phyloP scores from a whole-genome alignment of 2,797 vertebrate species.

The Anguilla pacifica region DNA sequence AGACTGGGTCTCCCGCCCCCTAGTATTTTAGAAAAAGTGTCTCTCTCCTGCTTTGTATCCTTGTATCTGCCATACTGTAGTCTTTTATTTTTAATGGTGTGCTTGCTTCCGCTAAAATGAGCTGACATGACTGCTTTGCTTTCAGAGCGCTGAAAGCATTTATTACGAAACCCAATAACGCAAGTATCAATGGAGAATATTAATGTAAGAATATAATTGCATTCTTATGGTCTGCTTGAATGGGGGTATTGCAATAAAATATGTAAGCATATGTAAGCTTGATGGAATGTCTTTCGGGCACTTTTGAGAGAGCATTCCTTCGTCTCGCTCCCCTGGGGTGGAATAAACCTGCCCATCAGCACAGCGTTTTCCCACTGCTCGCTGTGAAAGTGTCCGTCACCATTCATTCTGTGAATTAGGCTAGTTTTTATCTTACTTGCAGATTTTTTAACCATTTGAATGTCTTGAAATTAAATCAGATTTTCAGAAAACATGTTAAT shows the following conservation, averaged over 20 bases:
- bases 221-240: not conserved
- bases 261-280: not conserved
- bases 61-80: not conserved
- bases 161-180: not conserved
- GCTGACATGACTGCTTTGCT: not conserved
- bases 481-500: not conserved
- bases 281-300: not conserved
- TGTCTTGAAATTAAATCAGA: not conserved
- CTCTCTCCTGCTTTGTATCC: not conserved
- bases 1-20: not conserved
- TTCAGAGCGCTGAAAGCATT: not conserved
- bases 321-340: not conserved
- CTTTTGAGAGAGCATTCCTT: not conserved
- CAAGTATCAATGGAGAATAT: not conserved
- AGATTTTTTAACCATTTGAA: not conserved
- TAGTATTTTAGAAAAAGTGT: not conserved
- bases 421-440: not conserved
- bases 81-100: conserved; percentile 2
- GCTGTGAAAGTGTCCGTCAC: not conserved
- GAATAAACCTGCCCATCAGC: not conserved
- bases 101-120: not conserved
- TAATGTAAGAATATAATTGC: not conserved
- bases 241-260: not conserved
- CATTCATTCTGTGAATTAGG: not conserved
- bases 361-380: no score